Base-by-base conservation (phyloP, 2,113 vertebrate species). In the Dromiciops gliroides region DNA sequence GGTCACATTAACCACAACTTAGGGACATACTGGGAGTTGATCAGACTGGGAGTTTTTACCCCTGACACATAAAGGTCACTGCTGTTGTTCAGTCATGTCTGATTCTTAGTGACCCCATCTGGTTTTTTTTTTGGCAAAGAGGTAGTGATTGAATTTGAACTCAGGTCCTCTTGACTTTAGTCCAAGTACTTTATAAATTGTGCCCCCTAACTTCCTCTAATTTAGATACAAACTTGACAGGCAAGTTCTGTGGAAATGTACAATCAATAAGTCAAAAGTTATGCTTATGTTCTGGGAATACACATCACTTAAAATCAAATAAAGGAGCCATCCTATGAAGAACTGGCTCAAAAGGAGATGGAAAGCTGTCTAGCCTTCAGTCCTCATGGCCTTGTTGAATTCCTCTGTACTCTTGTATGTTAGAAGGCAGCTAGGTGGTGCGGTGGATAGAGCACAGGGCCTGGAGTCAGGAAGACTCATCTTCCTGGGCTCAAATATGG, bases 241-340 rank as follows among this genome's bases (percentile, higher is more conserved):
- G 11, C 31, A 67, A 1, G 37, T 22, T 83, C 16, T 44, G 37
- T 83, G 37, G 22, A n/a, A n/a, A 25, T 44, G 26, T 93, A 44
- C 44, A 49, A 89, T 75, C 91, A 14, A 91, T 94, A 47, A 96
- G 83, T 23, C n/a, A 91, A 50, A 95, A 89, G 14, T 88, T 53
- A n/a, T 51, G 50, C 90, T 91, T 95, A 89, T 92, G 51, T 91
- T 60, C 83, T 91, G n/a, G 22, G 37, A 28, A 48, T 75, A 10
- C 8, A 8, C 93, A 95, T 91, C 95, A 16, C 51, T 95, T 19
- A 48, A 90, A 75, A 51, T 50, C 94, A 50, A 89, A 93, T n/a
- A 48, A 96, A 90, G 47, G 90, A 1, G 1, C 49, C 92, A 51
- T 94, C 52, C 53, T 56, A 16, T 24, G 37, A 10, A 52, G 31